phyloP scores from a whole-genome alignment of 2,113 vertebrate species.

The Herpailurus yagouaroundi region DNA sequence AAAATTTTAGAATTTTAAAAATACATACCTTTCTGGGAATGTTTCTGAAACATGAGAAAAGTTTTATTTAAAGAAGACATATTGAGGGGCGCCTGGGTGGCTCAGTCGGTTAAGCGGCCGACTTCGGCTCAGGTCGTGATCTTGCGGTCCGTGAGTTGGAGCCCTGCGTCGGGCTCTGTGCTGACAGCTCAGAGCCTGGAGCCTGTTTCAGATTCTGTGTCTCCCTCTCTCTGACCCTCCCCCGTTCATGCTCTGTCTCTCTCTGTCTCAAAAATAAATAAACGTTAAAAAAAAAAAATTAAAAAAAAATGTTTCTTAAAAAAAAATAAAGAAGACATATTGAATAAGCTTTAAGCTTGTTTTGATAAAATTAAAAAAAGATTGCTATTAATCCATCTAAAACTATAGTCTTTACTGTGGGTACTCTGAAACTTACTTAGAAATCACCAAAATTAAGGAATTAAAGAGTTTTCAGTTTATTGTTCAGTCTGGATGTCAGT shows the following conservation, averaged over 20 bases:
- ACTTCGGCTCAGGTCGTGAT: too few species aligned
- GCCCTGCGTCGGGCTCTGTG: too few species aligned
- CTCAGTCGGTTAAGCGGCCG: too few species aligned
- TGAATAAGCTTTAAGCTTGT: constrained; percentile 27
- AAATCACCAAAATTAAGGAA: constrained; percentile 17
- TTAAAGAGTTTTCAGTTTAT: background rate
- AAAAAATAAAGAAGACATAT: background rate
- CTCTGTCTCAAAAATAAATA: too few species aligned
- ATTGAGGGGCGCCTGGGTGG: background rate
- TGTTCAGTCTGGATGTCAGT: background rate
- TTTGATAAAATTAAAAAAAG: background rate
- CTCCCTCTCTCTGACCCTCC: too few species aligned
- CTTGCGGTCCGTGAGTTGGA: too few species aligned
- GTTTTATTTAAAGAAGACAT: constrained; percentile 25
- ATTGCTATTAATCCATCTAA: constrained; percentile 27
- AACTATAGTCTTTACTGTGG: constrained; percentile 1
- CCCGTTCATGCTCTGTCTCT: too few species aligned
- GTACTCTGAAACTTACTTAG: constrained; percentile 15
- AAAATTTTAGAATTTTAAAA: constrained; percentile 43
- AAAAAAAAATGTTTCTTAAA: too few species aligned
- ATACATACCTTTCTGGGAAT: background rate
- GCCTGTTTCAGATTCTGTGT: too few species aligned
- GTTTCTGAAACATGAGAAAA: constrained; percentile 49
- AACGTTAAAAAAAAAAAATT: too few species aligned
- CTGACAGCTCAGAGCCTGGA: too few species aligned